These are phyloP conservation scores for Brachypteracias leptosomus DNA, from an alignment of 2,113 vertebrate species.

Conservation along the genomic window DNA sequence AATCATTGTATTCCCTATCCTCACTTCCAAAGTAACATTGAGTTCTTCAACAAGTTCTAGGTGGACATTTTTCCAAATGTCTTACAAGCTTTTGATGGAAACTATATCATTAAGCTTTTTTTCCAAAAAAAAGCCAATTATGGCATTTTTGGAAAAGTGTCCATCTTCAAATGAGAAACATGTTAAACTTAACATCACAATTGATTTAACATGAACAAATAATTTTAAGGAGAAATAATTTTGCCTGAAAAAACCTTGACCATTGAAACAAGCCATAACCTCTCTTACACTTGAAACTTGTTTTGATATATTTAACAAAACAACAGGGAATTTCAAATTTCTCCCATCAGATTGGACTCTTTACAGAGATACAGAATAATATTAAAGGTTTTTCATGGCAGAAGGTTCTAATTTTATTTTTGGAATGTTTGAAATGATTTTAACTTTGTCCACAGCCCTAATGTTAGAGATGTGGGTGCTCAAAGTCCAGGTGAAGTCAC, in stretches of 20 bases:
- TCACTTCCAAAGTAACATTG: not conserved
- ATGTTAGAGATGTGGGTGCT: not conserved
- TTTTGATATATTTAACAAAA: slow-evolving; percentile 6
- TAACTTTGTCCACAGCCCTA: not conserved
- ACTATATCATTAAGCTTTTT: not conserved
- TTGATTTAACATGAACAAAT: not conserved
- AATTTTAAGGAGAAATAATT: not conserved
- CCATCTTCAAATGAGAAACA: slow-evolving; percentile 10
- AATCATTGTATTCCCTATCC: not conserved
- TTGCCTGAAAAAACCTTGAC: not conserved
- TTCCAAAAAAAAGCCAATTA: not conserved
- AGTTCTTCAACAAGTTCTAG: not conserved
- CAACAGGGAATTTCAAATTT: slow-evolving; percentile 16
- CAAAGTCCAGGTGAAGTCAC: not conserved
- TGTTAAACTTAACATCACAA: not conserved
- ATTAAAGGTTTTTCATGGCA: not conserved
- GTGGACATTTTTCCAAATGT: not conserved
- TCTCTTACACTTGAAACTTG: not conserved
- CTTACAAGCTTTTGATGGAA: not conserved
- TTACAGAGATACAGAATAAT: not conserved
- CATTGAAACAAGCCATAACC: not conserved
- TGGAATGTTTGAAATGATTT: not conserved
- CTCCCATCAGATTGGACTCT: not conserved
- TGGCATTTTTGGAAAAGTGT: not conserved
- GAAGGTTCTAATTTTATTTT: not conserved